Conservation (phyloP, 2,113 vertebrate species). For the Paradoxurus hermaphroditus region DNA sequence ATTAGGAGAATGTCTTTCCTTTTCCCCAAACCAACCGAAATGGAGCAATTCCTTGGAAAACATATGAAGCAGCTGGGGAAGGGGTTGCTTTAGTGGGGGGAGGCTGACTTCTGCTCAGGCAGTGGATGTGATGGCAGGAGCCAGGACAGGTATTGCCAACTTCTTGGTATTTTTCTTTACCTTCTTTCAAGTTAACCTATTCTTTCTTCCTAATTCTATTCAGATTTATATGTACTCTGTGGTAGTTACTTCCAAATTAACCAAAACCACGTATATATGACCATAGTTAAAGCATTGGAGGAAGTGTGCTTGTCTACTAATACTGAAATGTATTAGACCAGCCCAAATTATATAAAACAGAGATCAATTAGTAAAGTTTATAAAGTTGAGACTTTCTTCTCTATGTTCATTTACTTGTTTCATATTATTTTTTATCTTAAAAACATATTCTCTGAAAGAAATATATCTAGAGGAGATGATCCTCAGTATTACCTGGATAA, state of each 20-base stretch:
- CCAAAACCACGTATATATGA: neutral
- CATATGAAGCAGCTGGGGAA: neutral
- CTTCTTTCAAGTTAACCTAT: neutral
- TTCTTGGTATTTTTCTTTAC: neutral
- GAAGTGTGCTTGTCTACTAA: neutral
- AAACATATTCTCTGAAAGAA: neutral
- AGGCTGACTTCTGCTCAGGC: neutral
- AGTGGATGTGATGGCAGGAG: neutral
- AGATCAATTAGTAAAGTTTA: neutral
- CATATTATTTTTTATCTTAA: neutral
- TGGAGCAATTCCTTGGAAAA: neutral
- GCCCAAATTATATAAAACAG: neutral
- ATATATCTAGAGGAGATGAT: neutral
- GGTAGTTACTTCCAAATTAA: neutral
- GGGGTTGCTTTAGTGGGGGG: too few relatives aligned
- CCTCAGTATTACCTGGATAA: neutral
- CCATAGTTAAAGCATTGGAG: neutral
- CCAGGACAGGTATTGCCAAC: too few relatives aligned
- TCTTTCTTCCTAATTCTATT: neutral
- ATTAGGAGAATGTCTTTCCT: neutral
- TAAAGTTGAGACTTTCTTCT: neutral
- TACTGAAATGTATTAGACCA: neutral
- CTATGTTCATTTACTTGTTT: neutral
- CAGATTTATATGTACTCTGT: neutral
- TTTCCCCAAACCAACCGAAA: neutral